These are phyloP conservation scores for Pampusana beccarii DNA, from an alignment of 2,113 vertebrate species.

Conservation along the genomic window DNA sequence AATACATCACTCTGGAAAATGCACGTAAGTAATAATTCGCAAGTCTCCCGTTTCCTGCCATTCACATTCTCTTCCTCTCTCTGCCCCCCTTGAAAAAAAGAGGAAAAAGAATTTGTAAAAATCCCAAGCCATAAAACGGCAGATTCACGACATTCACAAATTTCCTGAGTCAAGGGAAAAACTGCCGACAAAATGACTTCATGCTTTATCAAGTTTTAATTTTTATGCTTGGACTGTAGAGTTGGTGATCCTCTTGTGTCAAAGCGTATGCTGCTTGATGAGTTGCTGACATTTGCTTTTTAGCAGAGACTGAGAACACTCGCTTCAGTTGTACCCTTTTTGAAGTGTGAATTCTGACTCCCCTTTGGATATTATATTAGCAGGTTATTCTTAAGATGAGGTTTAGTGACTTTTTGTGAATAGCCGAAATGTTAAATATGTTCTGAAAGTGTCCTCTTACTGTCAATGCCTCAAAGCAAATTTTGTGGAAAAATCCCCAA, in stretches of 20 bases:
- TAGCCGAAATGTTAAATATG: background rate
- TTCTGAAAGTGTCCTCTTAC: background rate
- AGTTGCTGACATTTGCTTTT: background rate
- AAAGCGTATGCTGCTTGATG: background rate
- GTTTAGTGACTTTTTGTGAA: background rate
- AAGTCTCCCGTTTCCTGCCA: background rate
- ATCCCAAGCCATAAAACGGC: conserved; percentile 34
- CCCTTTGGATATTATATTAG: background rate
- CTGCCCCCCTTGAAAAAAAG: background rate
- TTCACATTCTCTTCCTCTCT: conserved; percentile 4
- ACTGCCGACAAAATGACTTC: conserved; percentile 25
- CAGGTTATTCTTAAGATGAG: background rate
- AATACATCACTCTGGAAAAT: background rate
- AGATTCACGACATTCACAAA: conserved; percentile 14
- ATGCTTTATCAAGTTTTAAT: conserved; percentile 16
- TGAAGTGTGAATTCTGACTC: background rate
- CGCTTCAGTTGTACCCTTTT: background rate
- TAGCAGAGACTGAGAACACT: background rate
- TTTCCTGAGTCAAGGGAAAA: conserved; percentile 47
- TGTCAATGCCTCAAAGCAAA: background rate
- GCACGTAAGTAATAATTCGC: background rate
- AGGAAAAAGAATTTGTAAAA: conserved; percentile 35
- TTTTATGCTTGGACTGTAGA: background rate
- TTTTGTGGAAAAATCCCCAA: rapidly evolving
- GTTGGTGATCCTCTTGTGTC: background rate